Evolutionary conservation across 2,797 vertebrate genomes (phyloP).

Genomic region (Danio kyathit): DNA sequence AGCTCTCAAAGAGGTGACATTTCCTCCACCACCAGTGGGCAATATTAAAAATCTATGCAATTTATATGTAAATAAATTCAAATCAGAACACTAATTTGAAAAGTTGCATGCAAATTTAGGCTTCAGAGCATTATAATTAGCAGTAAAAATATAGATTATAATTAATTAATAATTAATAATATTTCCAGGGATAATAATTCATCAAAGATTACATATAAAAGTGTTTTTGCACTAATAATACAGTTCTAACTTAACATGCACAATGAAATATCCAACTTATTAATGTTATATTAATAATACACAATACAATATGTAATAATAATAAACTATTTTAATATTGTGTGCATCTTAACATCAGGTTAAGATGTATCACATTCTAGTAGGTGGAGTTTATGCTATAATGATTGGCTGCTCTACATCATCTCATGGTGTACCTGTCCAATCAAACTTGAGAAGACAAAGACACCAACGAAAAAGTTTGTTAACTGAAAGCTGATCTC

Average conservation of each 20-base stretch:
- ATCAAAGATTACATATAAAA: too few relatives aligned
- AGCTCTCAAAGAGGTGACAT: too few relatives aligned
- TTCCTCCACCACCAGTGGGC: neutral
- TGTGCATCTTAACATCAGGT: slow-evolving; percentile 3
- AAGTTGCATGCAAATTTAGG: neutral
- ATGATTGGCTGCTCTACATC: slow-evolving; percentile 34
- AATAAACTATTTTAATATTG: neutral
- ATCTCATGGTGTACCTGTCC: slow-evolving; percentile 85
- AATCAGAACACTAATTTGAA: neutral
- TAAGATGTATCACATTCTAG: neutral
- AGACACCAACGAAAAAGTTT: slow-evolving; percentile 92
- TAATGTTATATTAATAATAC: neutral
- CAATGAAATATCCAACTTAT: neutral
- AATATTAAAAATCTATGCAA: neutral
- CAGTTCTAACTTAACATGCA: neutral
- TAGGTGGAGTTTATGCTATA: neutral
- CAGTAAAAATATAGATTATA: neutral
- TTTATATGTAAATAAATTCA: neutral
- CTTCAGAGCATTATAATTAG: neutral
- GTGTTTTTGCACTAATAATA: too few relatives aligned
- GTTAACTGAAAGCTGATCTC: slow-evolving; percentile 91
- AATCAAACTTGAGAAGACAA: slow-evolving; percentile 94
- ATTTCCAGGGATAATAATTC: too few relatives aligned
- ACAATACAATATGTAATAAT: neutral
- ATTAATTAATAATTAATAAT: too few relatives aligned